A percentile compares a stretch with the other conserved stretches of the same genome.
These are phyloP conservation scores for Anoplolepis gracilipes DNA, from an alignment of 1,140 invertebrate species.

Conservation along the genomic window DNA sequence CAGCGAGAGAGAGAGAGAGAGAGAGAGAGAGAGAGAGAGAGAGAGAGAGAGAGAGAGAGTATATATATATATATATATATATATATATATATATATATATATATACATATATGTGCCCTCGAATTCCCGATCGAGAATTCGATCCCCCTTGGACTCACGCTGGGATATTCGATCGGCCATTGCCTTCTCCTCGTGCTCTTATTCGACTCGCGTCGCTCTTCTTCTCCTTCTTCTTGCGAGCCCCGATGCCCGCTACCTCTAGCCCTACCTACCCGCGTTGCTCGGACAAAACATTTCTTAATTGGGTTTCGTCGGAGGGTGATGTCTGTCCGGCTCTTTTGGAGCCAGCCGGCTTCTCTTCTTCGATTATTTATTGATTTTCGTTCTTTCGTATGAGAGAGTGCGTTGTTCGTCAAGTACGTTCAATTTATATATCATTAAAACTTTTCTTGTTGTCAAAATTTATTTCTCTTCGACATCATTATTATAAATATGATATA, in stretches of 20 bases:
- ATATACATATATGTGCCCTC: constrained; percentile 72
- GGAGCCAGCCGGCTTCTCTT: constrained; percentile 45
- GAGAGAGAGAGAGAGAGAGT: no score
- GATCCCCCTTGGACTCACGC: constrained; percentile 80
- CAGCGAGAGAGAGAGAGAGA: constrained; percentile 51
- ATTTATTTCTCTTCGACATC: not conserved
- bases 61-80: no score
- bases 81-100: no score
- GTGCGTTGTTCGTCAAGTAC: not conserved
- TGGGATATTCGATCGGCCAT: constrained; percentile 81
- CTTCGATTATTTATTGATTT: constrained; percentile 72
- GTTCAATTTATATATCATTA: not conserved
- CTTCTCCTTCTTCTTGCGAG: constrained; percentile 44
- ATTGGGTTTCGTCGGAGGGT: constrained; percentile 82
- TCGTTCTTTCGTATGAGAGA: constrained; percentile 6
- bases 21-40: no score
- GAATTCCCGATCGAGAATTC: constrained; percentile 80
- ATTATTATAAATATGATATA: not conserved
- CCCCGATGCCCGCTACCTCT: constrained; percentile 57
- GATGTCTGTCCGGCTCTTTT: constrained; percentile 66
- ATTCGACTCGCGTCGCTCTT: constrained; percentile 75
- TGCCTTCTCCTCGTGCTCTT: constrained; percentile 77
- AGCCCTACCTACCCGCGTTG: constrained; percentile 60
- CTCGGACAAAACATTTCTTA: constrained; percentile 86
- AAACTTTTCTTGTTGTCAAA: not conserved